Evolutionary conservation across 1,140 invertebrate species (phyloP), one percentile per base, ranked within the genome.

Genomic region (Eciton burchellii): DNA sequence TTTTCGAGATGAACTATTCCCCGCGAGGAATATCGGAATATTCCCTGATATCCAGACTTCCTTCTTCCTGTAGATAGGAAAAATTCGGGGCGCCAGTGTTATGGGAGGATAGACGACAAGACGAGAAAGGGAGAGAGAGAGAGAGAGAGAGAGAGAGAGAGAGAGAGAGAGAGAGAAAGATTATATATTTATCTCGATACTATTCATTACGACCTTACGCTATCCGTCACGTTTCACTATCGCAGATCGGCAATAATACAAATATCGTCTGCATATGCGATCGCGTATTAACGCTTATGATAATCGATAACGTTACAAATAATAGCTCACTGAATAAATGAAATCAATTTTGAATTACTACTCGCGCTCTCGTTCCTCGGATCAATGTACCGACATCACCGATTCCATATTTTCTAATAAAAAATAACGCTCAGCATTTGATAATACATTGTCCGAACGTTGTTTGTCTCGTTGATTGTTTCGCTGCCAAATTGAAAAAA

Each of bases 51-150:
- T 35, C 35, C 16, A 54, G 12, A 60, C 66, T 77, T 85, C 86
- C 85, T 63, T n/a, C 41, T 84, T 88, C 76, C 71, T 72, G 59
- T 19, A 41, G 74, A 57, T 87, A 84, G 59, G 43, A 56, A 60
- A 56, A 60, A 63, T 87, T 77, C 11, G 19, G 45, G 35, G 29
- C 77, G 52, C 9, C 62, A 45, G 16, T 45, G 59, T 21, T 47
- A 49, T 47, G 41, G 49, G 43, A 59, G 21, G 35, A 73, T 47
- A 52, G 3, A 76, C 19, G 19, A 49, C 57, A 43, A 26, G 43
- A 14, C 57, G 19, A n/a, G n/a, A n/a, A n/a, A n/a, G n/a, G n/a
- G 35, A 35, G 35, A 35, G 6, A 6, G 6, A 35, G 35, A 35
- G 6, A 35, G 35, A 6, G 35, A 35, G 35, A 35, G 35, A 35